phyloP scores from a whole-genome alignment of 1,140 invertebrate species.

The Caenorhabditis inopinata region DNA sequence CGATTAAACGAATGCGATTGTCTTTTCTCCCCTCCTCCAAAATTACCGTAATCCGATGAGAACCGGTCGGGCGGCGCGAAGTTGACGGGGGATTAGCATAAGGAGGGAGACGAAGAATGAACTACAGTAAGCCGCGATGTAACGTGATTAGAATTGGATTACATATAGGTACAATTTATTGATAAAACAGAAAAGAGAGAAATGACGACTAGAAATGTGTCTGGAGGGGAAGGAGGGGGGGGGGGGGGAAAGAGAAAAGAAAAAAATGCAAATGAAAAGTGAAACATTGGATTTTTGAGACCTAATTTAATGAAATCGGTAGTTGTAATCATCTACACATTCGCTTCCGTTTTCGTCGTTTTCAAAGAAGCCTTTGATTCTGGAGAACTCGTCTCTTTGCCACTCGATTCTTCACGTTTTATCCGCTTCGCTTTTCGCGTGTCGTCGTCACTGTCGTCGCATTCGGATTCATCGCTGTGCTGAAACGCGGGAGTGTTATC shows the following conservation, averaged over 20 bases:
- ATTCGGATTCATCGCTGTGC: background rate
- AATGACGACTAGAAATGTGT: background rate
- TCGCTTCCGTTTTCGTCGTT: background rate
- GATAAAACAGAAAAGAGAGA: background rate
- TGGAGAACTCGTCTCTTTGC: background rate
- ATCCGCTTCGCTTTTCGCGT: background rate
- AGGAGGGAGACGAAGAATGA: too few relatives aligned
- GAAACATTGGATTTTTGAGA: too few relatives aligned
- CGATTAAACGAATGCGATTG: background rate
- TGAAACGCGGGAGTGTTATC: background rate
- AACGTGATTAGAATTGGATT: slow-evolving; percentile 27
- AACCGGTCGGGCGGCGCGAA: slow-evolving; percentile 24
- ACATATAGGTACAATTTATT: background rate
- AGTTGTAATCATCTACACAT: too few relatives aligned
- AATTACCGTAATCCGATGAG: background rate
- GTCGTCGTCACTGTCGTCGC: background rate
- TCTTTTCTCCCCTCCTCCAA: too few relatives aligned
- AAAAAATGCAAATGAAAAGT: too few relatives aligned
- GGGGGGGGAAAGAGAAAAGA: too few relatives aligned
- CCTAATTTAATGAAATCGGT: too few relatives aligned
- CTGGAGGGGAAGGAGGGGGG: background rate
- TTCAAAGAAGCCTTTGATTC: slow-evolving; percentile 18
- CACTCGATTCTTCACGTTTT: background rate
- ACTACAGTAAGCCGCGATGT: background rate
- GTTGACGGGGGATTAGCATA: slow-evolving; percentile 12